phyloP scores from a whole-genome alignment of 2,113 vertebrate genomes.

The Brachyistius frenatus region DNA sequence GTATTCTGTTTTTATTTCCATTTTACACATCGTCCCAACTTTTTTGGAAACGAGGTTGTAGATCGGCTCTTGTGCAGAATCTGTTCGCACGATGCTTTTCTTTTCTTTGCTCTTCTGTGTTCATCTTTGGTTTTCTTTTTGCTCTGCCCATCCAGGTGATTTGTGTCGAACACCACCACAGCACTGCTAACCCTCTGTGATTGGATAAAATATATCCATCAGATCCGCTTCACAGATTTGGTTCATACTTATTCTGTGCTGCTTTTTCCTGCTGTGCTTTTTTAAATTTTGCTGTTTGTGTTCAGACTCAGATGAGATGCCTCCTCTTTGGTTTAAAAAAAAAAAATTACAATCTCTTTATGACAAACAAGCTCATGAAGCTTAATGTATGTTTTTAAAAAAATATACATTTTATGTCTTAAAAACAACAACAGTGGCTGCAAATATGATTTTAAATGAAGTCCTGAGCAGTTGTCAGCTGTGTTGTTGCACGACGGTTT shows the following conservation, averaged over 20 bases:
- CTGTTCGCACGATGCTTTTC: slow-evolving; percentile 20
- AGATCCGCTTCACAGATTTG: slow-evolving; percentile 18
- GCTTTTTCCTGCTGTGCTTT: slow-evolving; percentile 25
- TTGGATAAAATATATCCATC: slow-evolving; percentile 61
- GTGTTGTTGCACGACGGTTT: slow-evolving; percentile 12
- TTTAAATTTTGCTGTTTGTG: slow-evolving; percentile 36
- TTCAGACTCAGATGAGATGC: slow-evolving; percentile 24
- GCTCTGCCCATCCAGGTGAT: background rate
- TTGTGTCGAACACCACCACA: background rate
- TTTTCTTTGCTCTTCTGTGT: background rate
- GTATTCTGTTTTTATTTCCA: too few species aligned
- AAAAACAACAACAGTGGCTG: background rate
- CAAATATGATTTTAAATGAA: background rate
- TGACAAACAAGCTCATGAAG: slow-evolving; percentile 26
- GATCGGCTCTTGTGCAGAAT: background rate
- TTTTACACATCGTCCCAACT: too few species aligned
- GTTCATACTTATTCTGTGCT: slow-evolving; percentile 13
- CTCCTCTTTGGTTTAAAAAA: slow-evolving; percentile 12
- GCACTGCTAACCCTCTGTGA: background rate
- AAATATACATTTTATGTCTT: background rate
- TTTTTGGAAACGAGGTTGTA: too few species aligned
- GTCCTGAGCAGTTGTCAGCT: background rate
- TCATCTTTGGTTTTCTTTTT: slow-evolving; percentile 22
- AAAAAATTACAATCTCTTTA: slow-evolving; percentile 37
- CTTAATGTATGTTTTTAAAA: background rate